A percentile compares a stretch with the other conserved stretches of the same genome.
phyloP scores from a whole-genome alignment of 2,888 invertebrate genomes.

The Ischnura elegans region DNA sequence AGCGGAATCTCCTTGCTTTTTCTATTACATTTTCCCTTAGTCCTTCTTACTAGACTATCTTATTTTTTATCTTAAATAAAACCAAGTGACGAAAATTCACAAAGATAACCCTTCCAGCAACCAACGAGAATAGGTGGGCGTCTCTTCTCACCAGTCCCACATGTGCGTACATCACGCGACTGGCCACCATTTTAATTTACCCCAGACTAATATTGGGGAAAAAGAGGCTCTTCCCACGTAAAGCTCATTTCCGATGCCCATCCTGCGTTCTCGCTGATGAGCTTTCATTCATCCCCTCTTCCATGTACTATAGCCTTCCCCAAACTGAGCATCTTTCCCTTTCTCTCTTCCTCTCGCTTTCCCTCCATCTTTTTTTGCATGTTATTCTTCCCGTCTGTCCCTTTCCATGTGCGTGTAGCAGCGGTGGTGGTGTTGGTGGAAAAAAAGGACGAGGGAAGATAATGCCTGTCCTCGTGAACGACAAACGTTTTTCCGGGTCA shows the following conservation, averaged over 20 bases:
- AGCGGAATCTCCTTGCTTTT: too few relatives aligned
- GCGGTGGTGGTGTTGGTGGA: too few relatives aligned
- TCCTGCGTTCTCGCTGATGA: constrained; percentile 12
- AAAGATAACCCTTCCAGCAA: neutral
- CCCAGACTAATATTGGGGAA: constrained; percentile 23
- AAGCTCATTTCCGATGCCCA: neutral
- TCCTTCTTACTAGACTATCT: neutral
- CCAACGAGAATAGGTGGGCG: neutral
- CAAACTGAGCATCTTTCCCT: neutral
- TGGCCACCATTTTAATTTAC: constrained; percentile 25
- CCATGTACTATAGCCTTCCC: neutral
- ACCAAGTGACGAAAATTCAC: too few relatives aligned
- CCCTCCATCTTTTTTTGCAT: neutral
- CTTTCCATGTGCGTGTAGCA: neutral
- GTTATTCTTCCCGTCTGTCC: neutral
- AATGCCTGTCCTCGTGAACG: neutral
- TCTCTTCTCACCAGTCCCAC: neutral
- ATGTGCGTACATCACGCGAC: neutral
- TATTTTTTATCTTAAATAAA: neutral
- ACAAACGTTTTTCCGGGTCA: constrained; percentile 35
- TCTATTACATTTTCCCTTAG: neutral
- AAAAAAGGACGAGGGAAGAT: neutral
- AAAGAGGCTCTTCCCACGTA: neutral
- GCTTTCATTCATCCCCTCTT: neutral
- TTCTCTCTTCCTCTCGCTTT: neutral